Percentiles rank a stretch among this genome's conserved stretches.
Conservation (phyloP, 2,797 vertebrate species). For the Halcyon leucocephala region DNA sequence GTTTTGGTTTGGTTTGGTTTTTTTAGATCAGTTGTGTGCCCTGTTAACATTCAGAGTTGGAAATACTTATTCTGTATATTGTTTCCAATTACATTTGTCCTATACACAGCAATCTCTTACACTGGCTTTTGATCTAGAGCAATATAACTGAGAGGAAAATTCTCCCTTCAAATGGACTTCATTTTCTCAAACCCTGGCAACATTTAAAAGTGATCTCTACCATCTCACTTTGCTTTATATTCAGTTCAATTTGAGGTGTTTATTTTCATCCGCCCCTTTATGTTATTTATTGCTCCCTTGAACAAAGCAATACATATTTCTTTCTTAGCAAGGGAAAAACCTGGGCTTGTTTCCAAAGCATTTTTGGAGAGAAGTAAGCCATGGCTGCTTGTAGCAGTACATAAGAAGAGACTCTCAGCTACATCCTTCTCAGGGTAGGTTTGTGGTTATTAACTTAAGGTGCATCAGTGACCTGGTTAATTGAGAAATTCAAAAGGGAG, state of each 20-base stretch:
- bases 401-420: background rate
- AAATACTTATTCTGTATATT: background rate
- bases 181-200: slow-evolving; percentile 18
- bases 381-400: background rate
- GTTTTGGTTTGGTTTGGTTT: background rate
- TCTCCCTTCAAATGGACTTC: slow-evolving; percentile 29
- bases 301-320: slow-evolving; percentile 33
- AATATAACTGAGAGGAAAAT: slow-evolving; percentile 16
- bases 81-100: slow-evolving; percentile 13
- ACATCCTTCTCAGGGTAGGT: background rate
- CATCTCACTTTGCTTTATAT: slow-evolving; percentile 11
- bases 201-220: slow-evolving; percentile 6
- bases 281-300: slow-evolving; percentile 42
- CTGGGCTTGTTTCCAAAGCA: slow-evolving; percentile 19
- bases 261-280: slow-evolving; percentile 15
- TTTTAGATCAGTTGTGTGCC: background rate
- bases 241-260: slow-evolving; percentile 41
- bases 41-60: background rate
- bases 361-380: background rate
- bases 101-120: background rate
- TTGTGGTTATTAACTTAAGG: background rate
- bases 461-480: background rate
- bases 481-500: background rate
- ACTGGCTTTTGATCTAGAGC: slow-evolving; percentile 28
- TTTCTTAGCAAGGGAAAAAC: slow-evolving; percentile 4